phyloP scores from a whole-genome alignment of 2,113 vertebrate species.

The Prinia subflava region DNA sequence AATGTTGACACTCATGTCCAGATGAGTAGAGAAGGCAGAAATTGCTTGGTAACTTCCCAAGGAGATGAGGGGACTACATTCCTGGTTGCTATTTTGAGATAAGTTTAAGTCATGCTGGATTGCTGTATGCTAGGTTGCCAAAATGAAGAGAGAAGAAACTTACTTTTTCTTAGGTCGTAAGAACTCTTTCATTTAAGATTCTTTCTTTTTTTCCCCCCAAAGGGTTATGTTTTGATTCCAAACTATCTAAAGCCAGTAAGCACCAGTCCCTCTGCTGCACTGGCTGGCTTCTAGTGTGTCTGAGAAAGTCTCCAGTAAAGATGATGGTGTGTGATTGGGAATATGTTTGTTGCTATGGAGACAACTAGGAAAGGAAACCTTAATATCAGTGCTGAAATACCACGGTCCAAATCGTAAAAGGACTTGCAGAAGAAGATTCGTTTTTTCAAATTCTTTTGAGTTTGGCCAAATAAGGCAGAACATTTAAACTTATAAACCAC shows the following conservation, averaged over 20 bases:
- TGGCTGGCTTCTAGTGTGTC: neutral
- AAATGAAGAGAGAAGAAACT: neutral
- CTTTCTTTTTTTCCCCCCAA: accelerated
- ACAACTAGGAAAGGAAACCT: neutral
- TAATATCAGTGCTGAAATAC: neutral
- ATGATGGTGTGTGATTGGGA: neutral
- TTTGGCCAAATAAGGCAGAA: neutral
- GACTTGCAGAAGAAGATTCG: neutral
- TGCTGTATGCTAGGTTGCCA: neutral
- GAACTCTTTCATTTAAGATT: neutral
- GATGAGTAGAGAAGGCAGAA: neutral
- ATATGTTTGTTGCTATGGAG: neutral
- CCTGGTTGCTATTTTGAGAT: neutral
- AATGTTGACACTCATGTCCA: neutral
- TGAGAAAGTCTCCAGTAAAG: neutral
- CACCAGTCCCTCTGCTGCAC: neutral
- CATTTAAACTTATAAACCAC: neutral
- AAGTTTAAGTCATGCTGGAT: neutral
- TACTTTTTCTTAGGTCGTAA: neutral
- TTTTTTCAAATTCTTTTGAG: neutral
- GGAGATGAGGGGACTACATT: neutral
- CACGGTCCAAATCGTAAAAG: neutral
- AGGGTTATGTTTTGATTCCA: neutral
- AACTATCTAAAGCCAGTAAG: neutral
- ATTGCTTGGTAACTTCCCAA: neutral